These are phyloP conservation scores for Charanyca ferruginea DNA, from an alignment of 2,888 invertebrate species.

Conservation along the genomic window DNA sequence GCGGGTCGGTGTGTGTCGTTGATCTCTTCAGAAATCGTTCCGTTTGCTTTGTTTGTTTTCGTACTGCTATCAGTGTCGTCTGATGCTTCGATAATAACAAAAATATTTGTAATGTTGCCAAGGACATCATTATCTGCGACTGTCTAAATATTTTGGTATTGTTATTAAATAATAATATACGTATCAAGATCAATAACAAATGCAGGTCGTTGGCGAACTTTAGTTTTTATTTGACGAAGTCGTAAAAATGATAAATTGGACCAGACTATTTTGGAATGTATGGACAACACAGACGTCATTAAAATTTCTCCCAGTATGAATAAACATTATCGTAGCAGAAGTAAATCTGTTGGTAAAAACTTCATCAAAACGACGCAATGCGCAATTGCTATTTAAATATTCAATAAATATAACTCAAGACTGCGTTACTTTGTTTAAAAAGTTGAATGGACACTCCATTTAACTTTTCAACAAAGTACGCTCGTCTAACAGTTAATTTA, in stretches of 20 bases:
- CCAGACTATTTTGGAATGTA: conserved; percentile 4
- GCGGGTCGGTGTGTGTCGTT: conserved; percentile 84
- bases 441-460: conserved; percentile 27
- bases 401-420: conserved; percentile 33
- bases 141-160: conserved; percentile 17
- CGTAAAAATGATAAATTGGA: conserved; percentile 17
- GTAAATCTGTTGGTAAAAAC: conserved; percentile 14
- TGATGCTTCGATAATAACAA: conserved; percentile 50
- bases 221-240: conserved; percentile 10
- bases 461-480: conserved; percentile 28
- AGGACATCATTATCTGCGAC: conserved; percentile 46
- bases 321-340: conserved; percentile 21
- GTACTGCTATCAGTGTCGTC: conserved; percentile 67
- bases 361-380: conserved; percentile 49
- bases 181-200: conserved; percentile 20
- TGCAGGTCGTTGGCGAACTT: conserved; percentile 8
- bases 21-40: conserved; percentile 82
- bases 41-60: conserved; percentile 77
- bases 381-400: conserved; percentile 44
- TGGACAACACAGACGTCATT: conserved; percentile 11
- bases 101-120: conserved; percentile 59
- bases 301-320: conserved; percentile 17
- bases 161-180: conserved; percentile 22
- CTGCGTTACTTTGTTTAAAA: conserved; percentile 29
- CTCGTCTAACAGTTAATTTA: conserved; percentile 29